These are phyloP conservation scores for Calliscelio sp. DNA, from an alignment of 2,888 invertebrate genomes.

Conservation along the genomic window DNA sequence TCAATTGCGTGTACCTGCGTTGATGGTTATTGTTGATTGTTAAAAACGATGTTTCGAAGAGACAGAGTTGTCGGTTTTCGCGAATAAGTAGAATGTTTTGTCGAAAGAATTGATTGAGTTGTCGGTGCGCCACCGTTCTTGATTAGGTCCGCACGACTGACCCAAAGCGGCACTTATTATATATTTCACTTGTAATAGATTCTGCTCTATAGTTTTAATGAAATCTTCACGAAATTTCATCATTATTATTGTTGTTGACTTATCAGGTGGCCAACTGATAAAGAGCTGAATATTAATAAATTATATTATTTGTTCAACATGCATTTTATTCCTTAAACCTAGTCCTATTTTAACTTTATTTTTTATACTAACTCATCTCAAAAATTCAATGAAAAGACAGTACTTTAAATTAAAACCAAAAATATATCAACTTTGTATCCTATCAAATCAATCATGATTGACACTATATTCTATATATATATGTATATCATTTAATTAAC, in stretches of 20 bases:
- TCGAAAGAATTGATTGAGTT: conserved; percentile 62
- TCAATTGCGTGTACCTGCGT: conserved; percentile 39
- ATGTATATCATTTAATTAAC: too few species aligned
- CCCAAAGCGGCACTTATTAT: conserved; percentile 84
- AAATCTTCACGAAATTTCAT: conserved; percentile 78
- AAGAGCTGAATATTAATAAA: conserved; percentile 83
- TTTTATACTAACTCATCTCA: too few species aligned
- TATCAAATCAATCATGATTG: too few species aligned
- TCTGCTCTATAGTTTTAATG: conserved; percentile 75
- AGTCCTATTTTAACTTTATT: too few species aligned
- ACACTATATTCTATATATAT: too few species aligned
- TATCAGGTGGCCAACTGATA: conserved; percentile 80
- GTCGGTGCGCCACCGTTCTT: conserved; percentile 75
- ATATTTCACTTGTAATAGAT: conserved; percentile 79
- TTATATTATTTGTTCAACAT: conserved; percentile 84
- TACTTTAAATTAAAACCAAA: too few species aligned
- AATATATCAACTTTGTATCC: too few species aligned
- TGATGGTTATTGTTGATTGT: conserved; percentile 32
- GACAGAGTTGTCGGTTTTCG: conserved; percentile 29
- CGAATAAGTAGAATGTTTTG: conserved; percentile 38
- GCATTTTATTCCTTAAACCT: conserved; percentile 59
- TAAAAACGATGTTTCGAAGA: conserved; percentile 33
- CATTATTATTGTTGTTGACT: conserved; percentile 83
- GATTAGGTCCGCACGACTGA: conserved; percentile 85
- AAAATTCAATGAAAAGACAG: too few species aligned